Evolutionary conservation across 2,797 vertebrate species (phyloP), one percentile per base, ranked within the genome.

Genomic region (Enteromius fasciolatus): DNA sequence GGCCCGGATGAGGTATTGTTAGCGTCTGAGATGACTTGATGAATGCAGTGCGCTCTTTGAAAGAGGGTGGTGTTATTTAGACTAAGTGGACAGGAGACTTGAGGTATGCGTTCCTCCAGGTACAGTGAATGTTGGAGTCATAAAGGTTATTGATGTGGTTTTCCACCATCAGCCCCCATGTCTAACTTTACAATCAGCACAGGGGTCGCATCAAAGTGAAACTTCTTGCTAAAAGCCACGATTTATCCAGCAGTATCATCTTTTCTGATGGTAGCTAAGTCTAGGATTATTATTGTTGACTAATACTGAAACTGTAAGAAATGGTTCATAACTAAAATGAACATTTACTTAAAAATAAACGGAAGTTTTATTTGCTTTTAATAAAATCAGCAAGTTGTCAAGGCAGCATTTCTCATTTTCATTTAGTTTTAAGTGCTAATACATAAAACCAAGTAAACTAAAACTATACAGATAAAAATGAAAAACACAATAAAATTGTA

Each of bases 131-230:
- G 63, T 87, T 15, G 18, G 72, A 81, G 87, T 91, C 90, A 84
- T 74, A 79, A 88, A 89, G 89, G 89, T 92, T 87, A 91, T 87
- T 89, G 87, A 90, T 93, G 91, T 91, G 90, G 90, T 87, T 70
- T 68, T 61, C 76, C 50, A 25, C 81, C 8, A 9, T 70, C 12
- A 36, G 79, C 80, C 18, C 52, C 72, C 20, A 33, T 85, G 74
- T 92, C 88, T 91, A 89, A 83, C 84, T 91, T 91, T 90, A 90
- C 89, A 89, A 84, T 84, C 81, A n/a, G 66, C 52, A 88, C 85
- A 86, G 85, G 87, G 69, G 79, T 77, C 15, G 69, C 88, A 89
- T 90, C 84, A 89, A 88, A 91, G 87, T 31, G 9, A 12, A 23
- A 76, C 84, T 81, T 78, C 78, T 83, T 76, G 76, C 59, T 86